These are phyloP conservation scores for Hydropsyche tenuis DNA, from an alignment of 1,140 invertebrate genomes.

Conservation along the genomic window DNA sequence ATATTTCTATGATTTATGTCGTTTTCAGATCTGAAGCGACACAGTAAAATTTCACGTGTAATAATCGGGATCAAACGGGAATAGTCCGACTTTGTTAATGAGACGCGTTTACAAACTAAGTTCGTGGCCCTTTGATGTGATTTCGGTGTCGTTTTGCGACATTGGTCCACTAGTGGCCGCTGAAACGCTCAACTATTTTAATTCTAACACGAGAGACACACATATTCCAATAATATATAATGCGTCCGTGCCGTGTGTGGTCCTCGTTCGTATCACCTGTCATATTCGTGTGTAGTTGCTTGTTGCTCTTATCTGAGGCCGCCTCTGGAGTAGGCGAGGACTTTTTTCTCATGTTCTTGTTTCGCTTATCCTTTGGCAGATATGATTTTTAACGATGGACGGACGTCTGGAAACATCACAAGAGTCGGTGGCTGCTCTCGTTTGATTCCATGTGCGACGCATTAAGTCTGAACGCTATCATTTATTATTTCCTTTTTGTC, in stretches of 20 bases:
- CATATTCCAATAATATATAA: too few species aligned
- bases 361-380: not conserved
- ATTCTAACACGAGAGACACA: too few species aligned
- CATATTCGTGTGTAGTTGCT: not conserved
- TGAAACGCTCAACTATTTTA: not conserved
- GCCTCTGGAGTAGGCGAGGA: too few species aligned
- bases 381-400: slow-evolving; percentile 16
- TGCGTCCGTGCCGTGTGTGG: not conserved
- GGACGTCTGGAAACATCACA: not conserved
- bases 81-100: slow-evolving; percentile 1
- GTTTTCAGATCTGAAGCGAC: not conserved
- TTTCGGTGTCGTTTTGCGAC: slow-evolving; percentile 5
- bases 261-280: not conserved
- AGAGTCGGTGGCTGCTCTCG: not conserved
- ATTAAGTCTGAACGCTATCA: slow-evolving; percentile 12
- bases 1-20: too few species aligned
- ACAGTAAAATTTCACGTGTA: slow-evolving; percentile 7
- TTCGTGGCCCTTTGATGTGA: not conserved
- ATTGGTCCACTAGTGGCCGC: not conserved
- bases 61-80: slow-evolving; percentile 16
- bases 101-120: not conserved
- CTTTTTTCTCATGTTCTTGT: not conserved
- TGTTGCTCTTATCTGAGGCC: too few species aligned
- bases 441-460: slow-evolving; percentile 29
- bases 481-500: slow-evolving; percentile 19